Percentiles rank a stretch among this genome's conserved stretches.
Evolutionary conservation across 2,888 invertebrate genomes (phyloP).

Genomic region (Amaurobius ferox): DNA sequence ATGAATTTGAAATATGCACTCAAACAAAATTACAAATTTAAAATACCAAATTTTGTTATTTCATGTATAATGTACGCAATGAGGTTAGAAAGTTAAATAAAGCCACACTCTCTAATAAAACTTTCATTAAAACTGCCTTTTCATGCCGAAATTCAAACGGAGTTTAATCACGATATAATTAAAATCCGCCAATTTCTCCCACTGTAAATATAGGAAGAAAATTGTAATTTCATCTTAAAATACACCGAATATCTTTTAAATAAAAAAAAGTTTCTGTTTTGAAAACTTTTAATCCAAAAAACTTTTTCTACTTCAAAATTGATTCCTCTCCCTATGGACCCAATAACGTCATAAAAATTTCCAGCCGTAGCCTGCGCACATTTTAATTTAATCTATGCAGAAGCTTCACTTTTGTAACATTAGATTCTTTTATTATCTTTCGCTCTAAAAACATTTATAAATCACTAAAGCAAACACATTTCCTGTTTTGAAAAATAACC

Average conservation of each 20-base stretch:
- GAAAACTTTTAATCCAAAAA: constrained; percentile 10
- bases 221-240: not conserved
- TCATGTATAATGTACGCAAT: not conserved
- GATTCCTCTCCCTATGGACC: constrained; percentile 3
- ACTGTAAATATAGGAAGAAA: not conserved
- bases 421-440: not conserved
- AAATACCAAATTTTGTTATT: no score
- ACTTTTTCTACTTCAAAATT: constrained; percentile 23
- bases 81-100: not conserved
- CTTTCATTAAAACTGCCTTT: not conserved
- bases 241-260: not conserved
- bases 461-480: not conserved
- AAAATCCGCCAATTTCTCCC: not conserved
- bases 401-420: not conserved
- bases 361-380: constrained; percentile 17
- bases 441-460: not conserved
- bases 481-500: no score
- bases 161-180: constrained; percentile 6
- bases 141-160: not conserved
- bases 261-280: not conserved
- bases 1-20: no score
- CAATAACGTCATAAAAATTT: constrained; percentile 20
- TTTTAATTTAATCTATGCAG: constrained; percentile 32
- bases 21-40: no score
- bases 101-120: not conserved